Evolutionary conservation across 2,797 vertebrate genomes (phyloP), one percentile per base, ranked within the genome.

Genomic region (Podargus strigoides): DNA sequence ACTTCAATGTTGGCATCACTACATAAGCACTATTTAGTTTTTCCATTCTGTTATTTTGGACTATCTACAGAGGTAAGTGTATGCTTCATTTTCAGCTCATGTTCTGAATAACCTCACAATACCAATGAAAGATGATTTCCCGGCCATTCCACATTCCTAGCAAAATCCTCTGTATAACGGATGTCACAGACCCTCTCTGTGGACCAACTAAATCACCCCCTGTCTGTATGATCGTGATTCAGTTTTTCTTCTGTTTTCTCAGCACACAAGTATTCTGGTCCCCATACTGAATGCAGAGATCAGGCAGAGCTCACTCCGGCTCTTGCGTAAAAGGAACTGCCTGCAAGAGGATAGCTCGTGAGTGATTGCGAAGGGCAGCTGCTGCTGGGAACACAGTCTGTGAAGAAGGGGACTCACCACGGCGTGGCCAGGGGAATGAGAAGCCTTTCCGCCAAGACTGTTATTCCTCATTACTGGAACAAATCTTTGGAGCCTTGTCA

Each of bases 121-220:
- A 32, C 11, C 50, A 23, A 74, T 36, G 68, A 87, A 63, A 77
- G 34, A 36, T 37, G 16, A 79, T 53, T 94, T 89, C 47, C 24
- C 13, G 55, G 42, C 20, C 50, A 20, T 83, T 47, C 15, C 32
- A 30, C 66, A 88, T 85, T 95, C 80, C 66, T 72, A 50, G 46
- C 0, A 0, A 91, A 95, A 84, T 42, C 37, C 15, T 81, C 50
- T 3, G 0, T 28, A 3, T 9, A 88, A 49, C 1, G 1, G 62
- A 90, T 73, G 53, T 37, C 14, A 10, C 0, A 0, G 90, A 79
- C 63, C 63, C 70, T 82, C 77, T 94, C 86, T 68, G 49, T 1
- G 24, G 84, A 93, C 37, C 56, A 67, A 1, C 55, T 90, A 95
- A 95, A 93, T 95, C 88, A 94, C 19, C 11, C 34, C 66, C 77